phyloP scores from a whole-genome alignment of 2,113 vertebrate genomes.

The Barbus barbus region DNA sequence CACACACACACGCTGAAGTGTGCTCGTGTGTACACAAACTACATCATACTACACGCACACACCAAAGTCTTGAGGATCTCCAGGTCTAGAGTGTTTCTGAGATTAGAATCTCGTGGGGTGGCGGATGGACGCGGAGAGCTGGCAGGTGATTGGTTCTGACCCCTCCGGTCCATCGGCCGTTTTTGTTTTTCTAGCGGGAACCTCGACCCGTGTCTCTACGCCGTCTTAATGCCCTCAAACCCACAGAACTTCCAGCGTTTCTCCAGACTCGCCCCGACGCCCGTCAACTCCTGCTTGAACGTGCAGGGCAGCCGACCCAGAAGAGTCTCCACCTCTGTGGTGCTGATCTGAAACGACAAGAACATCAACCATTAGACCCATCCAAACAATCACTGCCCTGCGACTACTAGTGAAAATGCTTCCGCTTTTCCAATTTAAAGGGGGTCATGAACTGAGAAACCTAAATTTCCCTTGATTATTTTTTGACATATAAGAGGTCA shows the following conservation, averaged over 20 bases:
- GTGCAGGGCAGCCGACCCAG: constrained; percentile 89
- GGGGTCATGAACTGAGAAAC: no score
- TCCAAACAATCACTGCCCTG: not conserved
- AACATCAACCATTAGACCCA: not conserved
- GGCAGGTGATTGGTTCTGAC: constrained; percentile 14
- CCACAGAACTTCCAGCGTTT: constrained; percentile 97
- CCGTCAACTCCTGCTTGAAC: constrained; percentile 91
- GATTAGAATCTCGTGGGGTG: not conserved
- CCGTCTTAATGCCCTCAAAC: constrained; percentile 90
- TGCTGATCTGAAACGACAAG: constrained; percentile 79
- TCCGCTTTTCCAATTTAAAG: not conserved
- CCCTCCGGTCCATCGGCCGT: constrained; percentile 1
- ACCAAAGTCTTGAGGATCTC: constrained; percentile 28
- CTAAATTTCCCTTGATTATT: no score
- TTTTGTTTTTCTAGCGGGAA: not conserved
- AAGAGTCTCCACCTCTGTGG: constrained; percentile 87
- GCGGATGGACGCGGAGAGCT: not conserved
- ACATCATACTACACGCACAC: constrained; percentile 40
- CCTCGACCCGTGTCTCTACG: constrained; percentile 67
- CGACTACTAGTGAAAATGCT: not conserved
- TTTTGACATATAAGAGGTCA: no score
- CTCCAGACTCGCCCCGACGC: constrained; percentile 93
- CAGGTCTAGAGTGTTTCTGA: constrained; percentile 26
- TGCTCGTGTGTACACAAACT: constrained; percentile 23
- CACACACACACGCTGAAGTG: constrained; percentile 6